Evolutionary conservation across 1,140 invertebrate species (phyloP).

Genomic region (Papilio polyxenes): DNA sequence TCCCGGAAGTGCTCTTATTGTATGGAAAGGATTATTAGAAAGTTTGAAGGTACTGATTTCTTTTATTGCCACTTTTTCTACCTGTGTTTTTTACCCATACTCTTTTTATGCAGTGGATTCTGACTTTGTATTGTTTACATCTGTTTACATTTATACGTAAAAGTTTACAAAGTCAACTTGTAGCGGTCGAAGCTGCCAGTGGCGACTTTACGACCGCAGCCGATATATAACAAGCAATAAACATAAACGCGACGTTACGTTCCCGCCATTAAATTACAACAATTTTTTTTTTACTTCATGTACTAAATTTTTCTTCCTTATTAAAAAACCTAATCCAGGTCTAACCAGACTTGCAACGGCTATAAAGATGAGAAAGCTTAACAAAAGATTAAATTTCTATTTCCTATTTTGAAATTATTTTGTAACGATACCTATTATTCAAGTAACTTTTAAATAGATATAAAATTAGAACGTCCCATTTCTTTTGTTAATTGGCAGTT

Average conservation of each 20-base stretch:
- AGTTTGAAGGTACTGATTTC: no score
- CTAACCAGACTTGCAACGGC: no score
- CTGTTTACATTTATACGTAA: not conserved
- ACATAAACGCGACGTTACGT: slow-evolving; percentile 8
- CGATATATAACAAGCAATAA: slow-evolving; percentile 27
- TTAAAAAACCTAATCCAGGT: not conserved
- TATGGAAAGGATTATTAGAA: no score
- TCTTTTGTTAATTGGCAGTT: slow-evolving; percentile 27
- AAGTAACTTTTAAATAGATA: slow-evolving; percentile 14
- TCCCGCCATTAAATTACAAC: not conserved
- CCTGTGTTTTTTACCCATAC: no score
- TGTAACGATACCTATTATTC: not conserved
- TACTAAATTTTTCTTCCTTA: not conserved
- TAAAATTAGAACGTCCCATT: slow-evolving; percentile 26
- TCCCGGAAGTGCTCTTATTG: no score
- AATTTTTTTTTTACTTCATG: slow-evolving; percentile 11
- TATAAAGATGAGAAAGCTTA: no score
- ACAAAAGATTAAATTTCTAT: not conserved
- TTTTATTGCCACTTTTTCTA: no score
- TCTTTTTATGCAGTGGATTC: no score
- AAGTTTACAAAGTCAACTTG: slow-evolving; percentile 15
- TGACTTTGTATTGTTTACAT: not conserved
- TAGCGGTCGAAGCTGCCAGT: not conserved
- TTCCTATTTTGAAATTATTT: not conserved
- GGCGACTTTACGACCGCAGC: slow-evolving; percentile 21